phyloP scores from a whole-genome alignment of 2,797 vertebrate genomes.

The Trachurus trachurus region DNA sequence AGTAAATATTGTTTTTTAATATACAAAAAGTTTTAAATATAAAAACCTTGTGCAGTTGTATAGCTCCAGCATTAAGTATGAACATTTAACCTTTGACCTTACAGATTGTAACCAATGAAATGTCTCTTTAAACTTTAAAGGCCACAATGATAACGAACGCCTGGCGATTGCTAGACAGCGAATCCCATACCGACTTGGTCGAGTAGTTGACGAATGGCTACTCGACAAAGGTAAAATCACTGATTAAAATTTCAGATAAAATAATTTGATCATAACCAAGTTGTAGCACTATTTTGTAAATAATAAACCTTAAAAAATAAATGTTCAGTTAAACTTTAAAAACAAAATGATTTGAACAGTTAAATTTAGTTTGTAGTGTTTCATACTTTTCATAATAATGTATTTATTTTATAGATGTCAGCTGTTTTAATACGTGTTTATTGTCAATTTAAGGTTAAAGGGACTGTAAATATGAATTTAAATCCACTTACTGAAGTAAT shows the following conservation, averaged over 20 bases:
- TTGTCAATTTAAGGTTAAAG: constrained; percentile 99
- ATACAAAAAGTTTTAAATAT: constrained; percentile 90
- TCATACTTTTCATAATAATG: constrained; percentile 95
- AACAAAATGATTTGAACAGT: constrained; percentile 93
- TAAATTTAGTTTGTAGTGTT: constrained; percentile 94
- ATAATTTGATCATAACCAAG: constrained; percentile 99
- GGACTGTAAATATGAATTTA: constrained; percentile 99
- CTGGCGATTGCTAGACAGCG: constrained; percentile 99
- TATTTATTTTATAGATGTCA: constrained; percentile 92
- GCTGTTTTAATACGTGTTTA: constrained; percentile 95
- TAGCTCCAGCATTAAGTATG: constrained; percentile 98
- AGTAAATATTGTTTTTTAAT: constrained; percentile 95
- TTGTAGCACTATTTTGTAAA: constrained; percentile 93
- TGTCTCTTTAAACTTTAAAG: constrained; percentile 99
- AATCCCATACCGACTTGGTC: constrained; percentile 99
- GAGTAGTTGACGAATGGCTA: constrained; percentile 99
- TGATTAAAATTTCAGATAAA: constrained; percentile 99
- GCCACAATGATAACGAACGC: constrained; percentile 99
- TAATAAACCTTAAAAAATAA: constrained; percentile 98
- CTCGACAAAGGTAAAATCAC: constrained; percentile 99
- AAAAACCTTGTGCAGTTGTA: constrained; percentile 93
- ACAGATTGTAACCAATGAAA: constrained; percentile 99
- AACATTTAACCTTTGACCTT: constrained; percentile 99
- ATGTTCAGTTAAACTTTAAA: constrained; percentile 97
- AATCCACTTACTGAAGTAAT: constrained; percentile 93